phyloP scores from a whole-genome alignment of 2,888 invertebrate species.

The Ormyrus rosae region DNA sequence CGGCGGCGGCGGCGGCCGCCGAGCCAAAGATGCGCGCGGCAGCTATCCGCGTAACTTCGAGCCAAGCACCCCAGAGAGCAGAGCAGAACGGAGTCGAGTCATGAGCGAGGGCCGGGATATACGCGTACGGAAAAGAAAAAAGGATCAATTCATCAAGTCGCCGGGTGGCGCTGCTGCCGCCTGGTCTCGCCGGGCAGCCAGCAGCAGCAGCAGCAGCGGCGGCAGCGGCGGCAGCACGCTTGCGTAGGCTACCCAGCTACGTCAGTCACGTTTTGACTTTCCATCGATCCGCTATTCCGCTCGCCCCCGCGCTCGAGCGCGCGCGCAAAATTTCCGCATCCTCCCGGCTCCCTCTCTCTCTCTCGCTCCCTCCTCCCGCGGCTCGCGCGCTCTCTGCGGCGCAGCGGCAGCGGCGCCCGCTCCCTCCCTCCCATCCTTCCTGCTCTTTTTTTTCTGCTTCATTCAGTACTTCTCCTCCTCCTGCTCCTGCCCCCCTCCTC shows the following conservation, averaged over 20 bases:
- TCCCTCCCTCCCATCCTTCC: too few species aligned
- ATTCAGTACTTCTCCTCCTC: not conserved
- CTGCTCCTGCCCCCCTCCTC: not conserved
- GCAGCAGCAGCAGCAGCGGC: not conserved
- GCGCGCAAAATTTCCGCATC: slow-evolving; percentile 43
- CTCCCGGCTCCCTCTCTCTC: slow-evolving; percentile 16
- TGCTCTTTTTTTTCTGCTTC: too few species aligned
- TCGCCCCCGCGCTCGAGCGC: too few species aligned
- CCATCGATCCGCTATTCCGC: slow-evolving; percentile 24
- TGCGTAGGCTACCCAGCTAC: slow-evolving; percentile 47
- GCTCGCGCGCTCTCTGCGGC: not conserved
- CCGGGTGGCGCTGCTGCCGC: not conserved
- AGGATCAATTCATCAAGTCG: slow-evolving; percentile 47
- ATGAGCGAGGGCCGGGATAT: not conserved
- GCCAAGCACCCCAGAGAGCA: not conserved
- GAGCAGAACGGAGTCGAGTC: not conserved
- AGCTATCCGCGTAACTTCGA: not conserved
- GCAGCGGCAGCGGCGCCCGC: too few species aligned
- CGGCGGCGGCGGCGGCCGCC: not conserved
- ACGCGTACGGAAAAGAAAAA: not conserved
- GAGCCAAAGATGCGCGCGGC: too few species aligned
- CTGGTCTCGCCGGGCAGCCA: too few species aligned
- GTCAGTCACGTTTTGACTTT: slow-evolving; percentile 48
- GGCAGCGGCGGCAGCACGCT: not conserved
- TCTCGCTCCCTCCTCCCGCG: not conserved